These are phyloP conservation scores for Syrphus vitripennis DNA, from an alignment of 2,888 invertebrate genomes.

Conservation along the genomic window DNA sequence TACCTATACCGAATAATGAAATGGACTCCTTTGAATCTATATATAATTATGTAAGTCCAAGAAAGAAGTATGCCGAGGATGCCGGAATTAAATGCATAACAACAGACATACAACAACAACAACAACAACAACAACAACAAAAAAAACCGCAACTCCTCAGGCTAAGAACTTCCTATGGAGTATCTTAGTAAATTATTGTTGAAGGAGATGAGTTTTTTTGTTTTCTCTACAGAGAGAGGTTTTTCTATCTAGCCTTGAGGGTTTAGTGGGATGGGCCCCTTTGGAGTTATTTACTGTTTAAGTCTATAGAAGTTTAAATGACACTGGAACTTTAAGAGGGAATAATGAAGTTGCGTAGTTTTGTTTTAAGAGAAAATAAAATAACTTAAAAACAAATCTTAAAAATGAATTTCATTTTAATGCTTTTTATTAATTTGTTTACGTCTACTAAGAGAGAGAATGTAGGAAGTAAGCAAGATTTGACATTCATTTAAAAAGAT, in stretches of 20 bases:
- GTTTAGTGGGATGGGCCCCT: background rate
- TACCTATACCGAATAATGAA: no score
- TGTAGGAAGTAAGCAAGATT: no score
- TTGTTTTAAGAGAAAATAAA: no score
- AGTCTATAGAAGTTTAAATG: background rate
- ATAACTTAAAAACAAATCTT: no score
- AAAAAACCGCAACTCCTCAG: background rate
- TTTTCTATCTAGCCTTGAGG: background rate
- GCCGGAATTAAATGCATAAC: conserved; percentile 49
- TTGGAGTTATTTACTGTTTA: background rate
- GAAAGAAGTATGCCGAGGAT: conserved; percentile 20
- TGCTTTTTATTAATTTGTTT: no score
- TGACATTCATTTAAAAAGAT: no score
- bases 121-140: no score
- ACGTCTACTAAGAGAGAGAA: no score
- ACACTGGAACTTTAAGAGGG: background rate
- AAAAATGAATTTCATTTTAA: no score
- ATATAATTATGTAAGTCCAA: conserved; percentile 58
- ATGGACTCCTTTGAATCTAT: conserved; percentile 53
- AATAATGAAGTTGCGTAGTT: background rate
- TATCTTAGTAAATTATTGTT: background rate
- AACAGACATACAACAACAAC: conserved; percentile 8
- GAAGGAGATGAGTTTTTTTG: background rate
- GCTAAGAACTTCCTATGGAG: background rate
- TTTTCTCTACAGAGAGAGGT: background rate